Conservation (phyloP, 2,797 vertebrate genomes). For the Sebastes paucispinis region DNA sequence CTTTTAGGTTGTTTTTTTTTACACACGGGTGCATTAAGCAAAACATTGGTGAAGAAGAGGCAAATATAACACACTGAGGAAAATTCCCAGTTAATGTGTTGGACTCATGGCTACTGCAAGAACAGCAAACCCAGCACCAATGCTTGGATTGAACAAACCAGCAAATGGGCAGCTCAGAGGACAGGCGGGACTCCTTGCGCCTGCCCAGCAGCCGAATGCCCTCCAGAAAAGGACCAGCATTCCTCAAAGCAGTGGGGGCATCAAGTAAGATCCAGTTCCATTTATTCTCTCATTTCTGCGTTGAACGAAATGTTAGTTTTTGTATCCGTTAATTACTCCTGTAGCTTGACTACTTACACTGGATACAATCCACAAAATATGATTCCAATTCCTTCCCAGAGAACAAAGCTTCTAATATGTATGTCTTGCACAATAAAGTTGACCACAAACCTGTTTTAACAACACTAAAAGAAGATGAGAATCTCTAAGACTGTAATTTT, state of each 20-base stretch:
- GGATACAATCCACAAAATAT: not conserved
- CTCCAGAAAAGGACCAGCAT: slow-evolving; percentile 67
- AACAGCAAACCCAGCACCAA: slow-evolving; percentile 76
- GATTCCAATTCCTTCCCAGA: not conserved
- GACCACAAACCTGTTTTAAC: not conserved
- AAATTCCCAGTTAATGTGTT: slow-evolving; percentile 18
- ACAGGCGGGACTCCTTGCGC: slow-evolving; percentile 49
- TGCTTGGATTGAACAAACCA: slow-evolving; percentile 76
- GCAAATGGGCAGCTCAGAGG: slow-evolving; percentile 75
- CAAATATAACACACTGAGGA: slow-evolving; percentile 12
- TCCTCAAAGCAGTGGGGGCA: slow-evolving; percentile 76
- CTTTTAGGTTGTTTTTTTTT: slow-evolving; percentile 34
- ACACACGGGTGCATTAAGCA: slow-evolving; percentile 46
- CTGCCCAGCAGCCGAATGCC: slow-evolving; percentile 51
- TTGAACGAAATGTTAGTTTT: not conserved
- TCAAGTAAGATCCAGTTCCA: slow-evolving; percentile 70
- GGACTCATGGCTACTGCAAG: slow-evolving; percentile 78
- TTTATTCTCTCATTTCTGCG: not conserved
- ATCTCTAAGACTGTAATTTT: no score
- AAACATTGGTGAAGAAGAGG: slow-evolving; percentile 4
- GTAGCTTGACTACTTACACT: not conserved
- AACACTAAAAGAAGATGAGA: not conserved
- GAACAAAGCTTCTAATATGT: not conserved
- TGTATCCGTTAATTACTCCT: not conserved
- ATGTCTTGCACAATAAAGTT: not conserved